phyloP scores from a whole-genome alignment of 1,140 invertebrate genomes.

The Hylyphantes graminicola region DNA sequence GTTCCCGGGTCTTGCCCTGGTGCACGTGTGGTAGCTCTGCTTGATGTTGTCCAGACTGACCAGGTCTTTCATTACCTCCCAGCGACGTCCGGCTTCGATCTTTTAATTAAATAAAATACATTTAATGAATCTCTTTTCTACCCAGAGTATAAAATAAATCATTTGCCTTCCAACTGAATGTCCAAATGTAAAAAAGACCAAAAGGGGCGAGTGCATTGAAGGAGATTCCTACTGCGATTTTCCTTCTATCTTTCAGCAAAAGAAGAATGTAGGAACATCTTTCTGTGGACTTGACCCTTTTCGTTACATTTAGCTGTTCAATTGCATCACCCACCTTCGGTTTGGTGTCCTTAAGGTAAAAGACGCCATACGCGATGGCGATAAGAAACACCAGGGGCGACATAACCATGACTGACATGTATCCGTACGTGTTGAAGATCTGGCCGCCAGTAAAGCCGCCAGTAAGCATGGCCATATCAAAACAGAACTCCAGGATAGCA shows the following conservation, averaged over 20 bases:
- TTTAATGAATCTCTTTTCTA: too few relatives aligned
- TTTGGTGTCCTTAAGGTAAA: conserved; percentile 39
- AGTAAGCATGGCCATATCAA: background rate
- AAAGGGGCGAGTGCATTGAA: too few relatives aligned
- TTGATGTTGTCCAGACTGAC: conserved; percentile 45
- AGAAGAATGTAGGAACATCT: too few relatives aligned
- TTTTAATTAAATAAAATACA: too few relatives aligned
- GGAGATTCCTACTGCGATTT: too few relatives aligned
- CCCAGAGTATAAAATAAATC: too few relatives aligned
- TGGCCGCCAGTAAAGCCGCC: conserved; percentile 35
- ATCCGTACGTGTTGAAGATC: background rate
- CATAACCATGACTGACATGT: conserved; percentile 6
- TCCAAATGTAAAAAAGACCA: too few relatives aligned
- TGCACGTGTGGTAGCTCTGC: conserved; percentile 38
- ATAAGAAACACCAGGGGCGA: background rate
- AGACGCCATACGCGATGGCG: background rate
- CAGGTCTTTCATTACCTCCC: conserved; percentile 4
- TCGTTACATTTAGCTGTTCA: too few relatives aligned
- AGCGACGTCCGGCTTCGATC: background rate
- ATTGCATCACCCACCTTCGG: background rate
- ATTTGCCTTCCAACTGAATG: too few relatives aligned
- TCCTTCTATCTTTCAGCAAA: too few relatives aligned
- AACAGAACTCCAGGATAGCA: conserved; percentile 28
- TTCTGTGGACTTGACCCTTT: too few relatives aligned
- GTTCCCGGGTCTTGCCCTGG: conserved; percentile 27